Evolutionary conservation across 2,797 vertebrate species (phyloP).

Genomic region (Danionella dracula): DNA sequence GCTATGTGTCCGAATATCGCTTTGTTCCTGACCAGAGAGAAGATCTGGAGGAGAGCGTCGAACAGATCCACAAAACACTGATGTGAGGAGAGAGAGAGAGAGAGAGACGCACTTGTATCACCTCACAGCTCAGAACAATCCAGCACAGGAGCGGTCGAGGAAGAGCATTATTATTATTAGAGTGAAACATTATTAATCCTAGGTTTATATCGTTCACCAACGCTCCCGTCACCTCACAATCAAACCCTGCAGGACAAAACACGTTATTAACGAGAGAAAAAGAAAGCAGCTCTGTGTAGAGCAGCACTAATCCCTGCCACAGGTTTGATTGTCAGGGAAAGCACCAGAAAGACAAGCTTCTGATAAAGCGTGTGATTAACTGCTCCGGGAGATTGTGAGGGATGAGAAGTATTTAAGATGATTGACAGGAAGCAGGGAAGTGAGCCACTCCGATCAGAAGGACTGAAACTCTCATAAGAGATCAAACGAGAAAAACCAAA

Average conservation of each 20-base stretch:
- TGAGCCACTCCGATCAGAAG: neutral
- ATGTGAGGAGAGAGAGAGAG: too few relatives aligned
- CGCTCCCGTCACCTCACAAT: neutral
- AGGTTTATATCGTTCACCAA: too few relatives aligned
- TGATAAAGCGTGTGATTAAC: neutral
- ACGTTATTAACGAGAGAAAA: neutral
- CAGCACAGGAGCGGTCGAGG: too few relatives aligned
- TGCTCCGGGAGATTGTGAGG: neutral
- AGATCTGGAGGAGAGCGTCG: conserved; percentile 79
- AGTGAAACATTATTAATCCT: too few relatives aligned
- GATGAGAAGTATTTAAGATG: neutral
- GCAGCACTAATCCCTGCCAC: neutral
- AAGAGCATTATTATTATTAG: too few relatives aligned
- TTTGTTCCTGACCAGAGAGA: conserved; percentile 86
- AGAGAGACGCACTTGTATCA: conserved; percentile 39
- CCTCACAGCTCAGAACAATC: neutral
- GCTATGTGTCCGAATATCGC: conserved; percentile 81
- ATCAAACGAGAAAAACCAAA: neutral
- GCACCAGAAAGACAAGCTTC: neutral
- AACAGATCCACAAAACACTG: conserved; percentile 79
- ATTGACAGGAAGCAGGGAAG: neutral
- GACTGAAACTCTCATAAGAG: neutral
- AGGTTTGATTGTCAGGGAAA: neutral
- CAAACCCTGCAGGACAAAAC: neutral
- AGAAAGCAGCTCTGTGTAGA: neutral